Conservation (phyloP, 2,888 invertebrate species). For the Zele albiditarsus region DNA sequence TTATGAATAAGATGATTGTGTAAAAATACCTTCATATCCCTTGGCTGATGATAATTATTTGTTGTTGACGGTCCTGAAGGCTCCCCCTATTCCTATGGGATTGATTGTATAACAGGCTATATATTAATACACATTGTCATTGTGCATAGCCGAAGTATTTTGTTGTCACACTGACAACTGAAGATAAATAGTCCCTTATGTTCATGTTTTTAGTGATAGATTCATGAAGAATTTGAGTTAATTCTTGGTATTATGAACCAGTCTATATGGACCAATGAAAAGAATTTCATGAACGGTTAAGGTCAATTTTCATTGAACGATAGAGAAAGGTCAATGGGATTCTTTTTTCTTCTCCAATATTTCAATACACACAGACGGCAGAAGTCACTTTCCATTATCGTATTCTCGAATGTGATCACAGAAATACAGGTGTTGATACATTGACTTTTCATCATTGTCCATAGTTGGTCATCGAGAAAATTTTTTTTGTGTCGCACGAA, state of each 20-base stretch:
- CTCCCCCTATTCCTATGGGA: background rate
- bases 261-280: background rate
- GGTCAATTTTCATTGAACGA: slow-evolving; percentile 8
- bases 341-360: background rate
- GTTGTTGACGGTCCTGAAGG: background rate
- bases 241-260: background rate
- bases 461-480: slow-evolving; percentile 55
- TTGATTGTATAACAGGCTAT: slow-evolving; percentile 12
- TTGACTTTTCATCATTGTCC: slow-evolving; percentile 44
- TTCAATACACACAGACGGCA: background rate
- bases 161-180: background rate
- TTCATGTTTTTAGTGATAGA: background rate
- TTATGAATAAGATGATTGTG: background rate
- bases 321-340: slow-evolving; percentile 6
- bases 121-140: background rate
- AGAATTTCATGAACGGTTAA: background rate
- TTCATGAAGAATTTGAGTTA: slow-evolving; percentile 6
- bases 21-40: background rate
- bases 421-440: slow-evolving; percentile 41
- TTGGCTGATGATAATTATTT: background rate
- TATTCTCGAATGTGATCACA: slow-evolving; percentile 33
- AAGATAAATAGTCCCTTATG: background rate
- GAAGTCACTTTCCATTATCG: slow-evolving; percentile 31
- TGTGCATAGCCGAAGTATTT: background rate
- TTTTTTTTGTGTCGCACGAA: slow-evolving; percentile 34